A percentile compares a stretch with the other conserved stretches of the same genome.
Evolutionary conservation across 1,140 invertebrate genomes (phyloP).

Genomic region (Pogonognathellus flavescens): DNA sequence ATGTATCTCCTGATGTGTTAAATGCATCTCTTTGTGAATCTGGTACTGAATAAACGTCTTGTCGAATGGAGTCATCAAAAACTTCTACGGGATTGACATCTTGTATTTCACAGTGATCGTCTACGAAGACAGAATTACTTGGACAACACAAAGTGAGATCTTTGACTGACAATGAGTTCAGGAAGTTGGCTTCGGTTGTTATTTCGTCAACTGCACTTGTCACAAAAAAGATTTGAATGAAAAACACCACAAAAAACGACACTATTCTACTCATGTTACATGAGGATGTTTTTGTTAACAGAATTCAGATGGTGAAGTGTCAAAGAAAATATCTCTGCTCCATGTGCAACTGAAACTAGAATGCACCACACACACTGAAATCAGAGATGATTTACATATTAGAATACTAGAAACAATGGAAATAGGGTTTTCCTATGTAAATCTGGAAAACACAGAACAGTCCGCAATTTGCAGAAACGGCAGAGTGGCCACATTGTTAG

Average conservation of each 20-base stretch:
- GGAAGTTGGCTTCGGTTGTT: neutral
- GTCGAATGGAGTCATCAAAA: neutral
- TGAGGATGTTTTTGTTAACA: too few relatives aligned
- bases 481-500: too few relatives aligned
- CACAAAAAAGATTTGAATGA: neutral
- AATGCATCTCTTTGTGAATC: neutral
- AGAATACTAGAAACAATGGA: too few relatives aligned
- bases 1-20: neutral
- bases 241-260: neutral
- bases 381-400: too few relatives aligned
- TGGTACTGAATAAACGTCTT: neutral
- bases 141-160: neutral
- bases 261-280: slow-evolving; percentile 7
- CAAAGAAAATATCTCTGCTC: too few relatives aligned
- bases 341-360: too few relatives aligned
- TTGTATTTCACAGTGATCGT: slow-evolving; percentile 1
- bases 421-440: too few relatives aligned
- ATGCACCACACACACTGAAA: too few relatives aligned
- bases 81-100: neutral
- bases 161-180: neutral
- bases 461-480: too few relatives aligned
- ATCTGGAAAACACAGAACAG: too few relatives aligned
- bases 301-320: too few relatives aligned
- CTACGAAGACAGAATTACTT: neutral
- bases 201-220: neutral